phyloP scores from a whole-genome alignment of 2,113 vertebrate genomes.

The Apteryx owenii region DNA sequence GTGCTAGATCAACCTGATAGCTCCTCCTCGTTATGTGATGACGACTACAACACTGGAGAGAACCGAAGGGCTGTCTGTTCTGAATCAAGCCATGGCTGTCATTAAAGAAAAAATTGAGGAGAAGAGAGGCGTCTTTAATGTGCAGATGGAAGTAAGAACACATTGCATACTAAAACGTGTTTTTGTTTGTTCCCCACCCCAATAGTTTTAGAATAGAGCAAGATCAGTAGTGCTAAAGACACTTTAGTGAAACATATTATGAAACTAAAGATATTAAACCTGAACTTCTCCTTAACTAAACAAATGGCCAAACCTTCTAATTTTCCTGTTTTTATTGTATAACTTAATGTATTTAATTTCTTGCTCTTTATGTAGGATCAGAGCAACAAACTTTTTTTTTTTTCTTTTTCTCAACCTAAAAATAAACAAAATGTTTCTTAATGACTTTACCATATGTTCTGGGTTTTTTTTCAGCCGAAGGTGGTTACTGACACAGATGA shows the following conservation, averaged over 20 bases:
- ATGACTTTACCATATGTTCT: background rate
- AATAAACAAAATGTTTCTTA: background rate
- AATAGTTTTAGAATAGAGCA: background rate
- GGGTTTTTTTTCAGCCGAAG: conserved; percentile 83
- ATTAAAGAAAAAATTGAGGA: conserved; percentile 99
- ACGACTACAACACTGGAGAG: conserved; percentile 97
- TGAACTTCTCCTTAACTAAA: background rate
- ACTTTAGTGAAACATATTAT: background rate
- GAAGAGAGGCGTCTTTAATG: conserved; percentile 97
- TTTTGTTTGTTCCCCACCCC: background rate
- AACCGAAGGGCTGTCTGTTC: conserved; percentile 95
- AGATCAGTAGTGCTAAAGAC: background rate
- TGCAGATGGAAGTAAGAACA: conserved; percentile 93
- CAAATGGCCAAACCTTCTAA: background rate
- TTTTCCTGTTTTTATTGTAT: background rate
- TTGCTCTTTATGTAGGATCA: background rate
- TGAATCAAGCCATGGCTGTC: conserved; percentile 97
- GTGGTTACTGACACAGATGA: conserved; percentile 98
- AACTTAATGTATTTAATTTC: background rate
- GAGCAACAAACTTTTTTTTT: background rate
- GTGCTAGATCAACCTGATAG: conserved; percentile 94
- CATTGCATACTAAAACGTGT: background rate
- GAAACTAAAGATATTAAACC: background rate
- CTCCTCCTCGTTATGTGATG: conserved; percentile 98
- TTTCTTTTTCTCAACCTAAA: background rate